Conservation (phyloP, 2,797 vertebrate genomes). For the Lacerta agilis region DNA sequence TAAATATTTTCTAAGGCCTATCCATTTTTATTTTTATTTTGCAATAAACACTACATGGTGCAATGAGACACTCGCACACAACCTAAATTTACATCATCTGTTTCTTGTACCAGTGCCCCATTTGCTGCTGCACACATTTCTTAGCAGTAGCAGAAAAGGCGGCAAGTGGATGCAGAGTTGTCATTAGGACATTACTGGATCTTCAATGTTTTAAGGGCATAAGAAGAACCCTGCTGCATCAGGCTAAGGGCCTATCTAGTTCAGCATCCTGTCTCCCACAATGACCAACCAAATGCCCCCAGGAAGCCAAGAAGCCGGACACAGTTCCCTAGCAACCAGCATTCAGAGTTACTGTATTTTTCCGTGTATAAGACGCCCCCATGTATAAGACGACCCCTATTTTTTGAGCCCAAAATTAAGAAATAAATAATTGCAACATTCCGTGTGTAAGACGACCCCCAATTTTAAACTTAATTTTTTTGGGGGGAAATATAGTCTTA, state of each 20-base stretch:
- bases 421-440: too few species aligned
- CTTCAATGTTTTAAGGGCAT: neutral
- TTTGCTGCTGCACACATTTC: neutral
- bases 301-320: neutral
- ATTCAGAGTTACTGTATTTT: neutral
- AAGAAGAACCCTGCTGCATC: neutral
- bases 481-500: too few species aligned
- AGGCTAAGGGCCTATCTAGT: neutral
- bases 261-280: neutral
- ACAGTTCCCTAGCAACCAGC: neutral
- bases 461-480: too few species aligned
- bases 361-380: too few species aligned
- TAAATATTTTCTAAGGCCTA: neutral
- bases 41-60: accelerated
- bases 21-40: neutral
- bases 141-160: neutral
- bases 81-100: accelerated
- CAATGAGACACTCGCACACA: accelerated
- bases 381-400: too few species aligned
- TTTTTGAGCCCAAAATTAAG: too few species aligned
- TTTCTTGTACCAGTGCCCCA: too few species aligned
- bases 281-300: neutral
- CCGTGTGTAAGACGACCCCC: too few species aligned
- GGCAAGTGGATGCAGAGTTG: accelerated
- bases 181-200: neutral